These are phyloP conservation scores for Tetrao urogallus DNA, from an alignment of 2,113 vertebrate species.

Conservation along the genomic window DNA sequence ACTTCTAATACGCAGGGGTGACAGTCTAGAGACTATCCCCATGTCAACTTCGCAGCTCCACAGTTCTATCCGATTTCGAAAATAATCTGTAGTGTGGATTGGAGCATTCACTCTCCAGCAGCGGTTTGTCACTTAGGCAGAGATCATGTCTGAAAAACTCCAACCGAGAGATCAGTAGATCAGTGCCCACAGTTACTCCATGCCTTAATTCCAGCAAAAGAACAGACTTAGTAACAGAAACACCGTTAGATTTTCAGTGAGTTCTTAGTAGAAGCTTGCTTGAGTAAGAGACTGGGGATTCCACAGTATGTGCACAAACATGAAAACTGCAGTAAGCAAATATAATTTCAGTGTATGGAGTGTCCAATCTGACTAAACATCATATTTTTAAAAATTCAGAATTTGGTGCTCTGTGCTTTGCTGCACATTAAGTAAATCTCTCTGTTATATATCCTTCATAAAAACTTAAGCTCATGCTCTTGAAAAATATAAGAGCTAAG, in stretches of 20 bases:
- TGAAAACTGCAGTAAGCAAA: not conserved
- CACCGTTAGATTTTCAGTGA: not conserved
- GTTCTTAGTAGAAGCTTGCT: not conserved
- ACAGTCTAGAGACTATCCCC: not conserved
- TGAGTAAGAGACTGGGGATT: not conserved
- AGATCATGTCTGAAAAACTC: not conserved
- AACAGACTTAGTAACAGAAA: not conserved
- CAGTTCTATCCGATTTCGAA: not conserved
- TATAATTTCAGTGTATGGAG: not conserved
- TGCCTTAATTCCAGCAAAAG: not conserved
- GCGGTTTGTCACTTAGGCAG: not conserved
- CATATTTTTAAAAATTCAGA: slow-evolving; percentile 12
- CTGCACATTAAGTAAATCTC: slow-evolving; percentile 32
- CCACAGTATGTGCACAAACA: not conserved
- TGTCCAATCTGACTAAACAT: not conserved
- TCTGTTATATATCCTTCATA: not conserved
- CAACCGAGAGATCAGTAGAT: not conserved
- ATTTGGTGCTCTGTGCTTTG: not conserved
- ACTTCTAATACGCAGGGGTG: not conserved
- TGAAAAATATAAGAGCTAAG: not conserved
- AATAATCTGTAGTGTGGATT: not conserved
- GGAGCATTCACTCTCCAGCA: not conserved
- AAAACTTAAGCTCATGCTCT: slow-evolving; percentile 45
- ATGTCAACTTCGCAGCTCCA: not conserved
- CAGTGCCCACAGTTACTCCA: not conserved